phyloP scores from a whole-genome alignment of 2,888 invertebrate genomes.

The Orthonychiurus folsomi region DNA sequence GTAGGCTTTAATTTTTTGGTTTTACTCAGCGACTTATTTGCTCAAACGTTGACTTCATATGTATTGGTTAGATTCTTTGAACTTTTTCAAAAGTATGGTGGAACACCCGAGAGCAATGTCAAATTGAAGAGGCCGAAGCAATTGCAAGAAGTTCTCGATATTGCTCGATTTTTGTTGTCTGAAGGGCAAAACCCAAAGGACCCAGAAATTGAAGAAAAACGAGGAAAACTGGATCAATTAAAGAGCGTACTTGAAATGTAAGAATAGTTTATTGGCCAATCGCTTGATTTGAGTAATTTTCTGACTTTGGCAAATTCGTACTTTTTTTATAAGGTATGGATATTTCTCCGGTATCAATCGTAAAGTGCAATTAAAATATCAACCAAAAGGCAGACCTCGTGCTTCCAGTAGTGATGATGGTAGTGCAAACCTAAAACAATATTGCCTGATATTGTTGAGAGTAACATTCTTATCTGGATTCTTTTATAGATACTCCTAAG shows the following conservation, averaged over 20 bases:
- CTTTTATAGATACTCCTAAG: slow-evolving; percentile 61
- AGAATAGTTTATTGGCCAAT: too few relatives aligned
- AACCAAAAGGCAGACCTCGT: slow-evolving; percentile 83
- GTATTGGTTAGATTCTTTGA: slow-evolving; percentile 76
- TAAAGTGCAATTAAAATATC: slow-evolving; percentile 99
- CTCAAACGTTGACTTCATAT: too few relatives aligned
- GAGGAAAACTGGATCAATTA: slow-evolving; percentile 91
- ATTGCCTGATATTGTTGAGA: neutral
- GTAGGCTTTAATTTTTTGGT: slow-evolving; percentile 52
- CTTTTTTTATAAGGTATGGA: slow-evolving; percentile 67
- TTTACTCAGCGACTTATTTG: too few relatives aligned
- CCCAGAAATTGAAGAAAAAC: slow-evolving; percentile 91
- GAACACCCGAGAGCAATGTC: slow-evolving; percentile 88
- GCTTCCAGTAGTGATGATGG: slow-evolving; percentile 91
- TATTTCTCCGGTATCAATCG: slow-evolving; percentile 99
- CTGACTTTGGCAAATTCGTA: neutral
- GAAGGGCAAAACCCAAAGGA: slow-evolving; percentile 78
- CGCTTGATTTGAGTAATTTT: neutral
- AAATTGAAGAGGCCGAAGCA: slow-evolving; percentile 96
- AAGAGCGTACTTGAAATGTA: slow-evolving; percentile 99
- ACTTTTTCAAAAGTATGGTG: slow-evolving; percentile 95
- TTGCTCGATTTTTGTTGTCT: slow-evolving; percentile 76
- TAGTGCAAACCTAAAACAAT: slow-evolving; percentile 50
- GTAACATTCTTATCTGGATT: slow-evolving; percentile 4
- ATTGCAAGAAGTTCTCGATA: slow-evolving; percentile 93